Percentiles rank a stretch among this genome's conserved stretches.
Evolutionary conservation across 2,888 invertebrate species (phyloP).

Genomic region (Carpatolechia fugitivella): DNA sequence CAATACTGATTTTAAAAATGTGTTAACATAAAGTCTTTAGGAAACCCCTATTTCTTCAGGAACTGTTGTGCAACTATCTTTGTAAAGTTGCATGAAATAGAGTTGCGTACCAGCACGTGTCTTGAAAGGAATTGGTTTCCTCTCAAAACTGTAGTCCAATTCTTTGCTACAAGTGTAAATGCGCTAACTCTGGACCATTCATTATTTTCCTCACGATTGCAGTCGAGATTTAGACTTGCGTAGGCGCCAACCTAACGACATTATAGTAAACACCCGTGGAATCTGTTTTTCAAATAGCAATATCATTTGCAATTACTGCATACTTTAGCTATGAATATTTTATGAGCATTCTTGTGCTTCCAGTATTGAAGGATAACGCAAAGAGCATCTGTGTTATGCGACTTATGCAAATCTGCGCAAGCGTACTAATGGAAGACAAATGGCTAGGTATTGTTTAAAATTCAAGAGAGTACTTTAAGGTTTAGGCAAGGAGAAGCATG

Average conservation of each 20-base stretch:
- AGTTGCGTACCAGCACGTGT: no score
- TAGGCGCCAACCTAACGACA: background rate
- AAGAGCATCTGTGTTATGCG: conserved; percentile 5
- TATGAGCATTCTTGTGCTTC: background rate
- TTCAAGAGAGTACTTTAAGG: conserved; percentile 23
- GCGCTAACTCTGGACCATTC: no score
- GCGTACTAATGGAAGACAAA: conserved; percentile 29
- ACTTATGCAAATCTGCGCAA: conserved; percentile 31
- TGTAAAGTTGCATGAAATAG: no score
- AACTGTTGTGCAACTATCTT: no score
- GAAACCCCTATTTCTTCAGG: no score
- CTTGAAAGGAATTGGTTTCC: background rate
- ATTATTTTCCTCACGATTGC: no score
- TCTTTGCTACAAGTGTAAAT: no score
- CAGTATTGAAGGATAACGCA: background rate
- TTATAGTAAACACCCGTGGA: background rate
- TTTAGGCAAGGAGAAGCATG: background rate
- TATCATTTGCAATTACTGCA: conserved; percentile 4
- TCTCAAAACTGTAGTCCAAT: background rate
- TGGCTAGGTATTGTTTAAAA: background rate
- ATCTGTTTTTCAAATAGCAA: conserved; percentile 8
- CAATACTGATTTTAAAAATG: no score
- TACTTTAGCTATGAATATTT: background rate
- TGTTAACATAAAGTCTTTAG: no score
- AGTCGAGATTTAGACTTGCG: background rate